Percentiles rank a stretch among this genome's conserved stretches.
Evolutionary conservation across 92 coral and sea anemone genomes (phyloP).

Genomic region (Metridium senile): DNA sequence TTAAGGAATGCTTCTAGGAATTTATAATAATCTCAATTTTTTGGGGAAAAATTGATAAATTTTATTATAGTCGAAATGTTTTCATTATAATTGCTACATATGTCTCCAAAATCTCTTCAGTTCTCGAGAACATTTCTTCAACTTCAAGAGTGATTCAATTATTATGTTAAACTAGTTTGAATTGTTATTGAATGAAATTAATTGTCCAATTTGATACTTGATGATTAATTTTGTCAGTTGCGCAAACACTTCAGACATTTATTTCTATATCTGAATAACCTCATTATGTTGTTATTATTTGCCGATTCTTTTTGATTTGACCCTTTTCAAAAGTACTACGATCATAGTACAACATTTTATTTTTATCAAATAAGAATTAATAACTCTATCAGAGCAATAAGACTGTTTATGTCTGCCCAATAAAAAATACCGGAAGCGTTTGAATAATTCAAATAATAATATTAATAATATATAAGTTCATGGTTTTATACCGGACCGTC

Average conservation of each 20-base stretch:
- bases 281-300: neutral
- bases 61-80: too few relatives aligned
- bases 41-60: too few relatives aligned
- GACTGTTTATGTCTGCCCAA: neutral
- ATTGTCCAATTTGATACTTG: neutral
- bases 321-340: neutral
- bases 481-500: too few relatives aligned
- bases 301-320: neutral
- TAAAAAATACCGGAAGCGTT: neutral
- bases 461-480: neutral
- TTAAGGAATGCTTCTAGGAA: too few relatives aligned
- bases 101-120: too few relatives aligned
- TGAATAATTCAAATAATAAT: neutral
- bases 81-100: too few relatives aligned
- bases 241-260: neutral
- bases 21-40: too few relatives aligned
- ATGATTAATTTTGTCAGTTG: neutral
- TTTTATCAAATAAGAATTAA: too few relatives aligned
- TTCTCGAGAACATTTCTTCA: too few relatives aligned
- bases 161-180: too few relatives aligned
- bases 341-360: neutral
- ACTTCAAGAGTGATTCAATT: too few relatives aligned
- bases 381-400: neutral
- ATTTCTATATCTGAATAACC: neutral
- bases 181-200: too few relatives aligned